Evolutionary conservation across 2,888 invertebrate species (phyloP).

Genomic region (Trachelus iudaicus): DNA sequence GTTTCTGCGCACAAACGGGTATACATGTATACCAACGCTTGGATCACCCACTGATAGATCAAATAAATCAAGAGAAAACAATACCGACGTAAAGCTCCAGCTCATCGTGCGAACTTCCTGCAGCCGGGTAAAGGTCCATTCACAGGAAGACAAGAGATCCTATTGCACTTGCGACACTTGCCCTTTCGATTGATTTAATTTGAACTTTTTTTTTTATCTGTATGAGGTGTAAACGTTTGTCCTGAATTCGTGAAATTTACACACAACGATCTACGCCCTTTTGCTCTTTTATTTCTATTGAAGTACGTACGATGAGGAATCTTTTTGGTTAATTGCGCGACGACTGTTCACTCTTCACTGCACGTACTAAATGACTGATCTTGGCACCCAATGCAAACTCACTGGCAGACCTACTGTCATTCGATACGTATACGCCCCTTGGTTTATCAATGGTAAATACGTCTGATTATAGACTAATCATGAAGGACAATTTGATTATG

Average conservation of each 20-base stretch:
- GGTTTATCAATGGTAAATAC: conserved; percentile 29
- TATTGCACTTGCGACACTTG: neutral
- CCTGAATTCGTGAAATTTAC: neutral
- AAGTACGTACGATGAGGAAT: neutral
- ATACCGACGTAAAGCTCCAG: conserved; percentile 1
- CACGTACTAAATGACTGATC: neutral
- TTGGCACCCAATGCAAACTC: neutral
- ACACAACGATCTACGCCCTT: neutral
- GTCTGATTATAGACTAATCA: neutral
- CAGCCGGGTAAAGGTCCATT: neutral
- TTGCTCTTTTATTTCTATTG: neutral
- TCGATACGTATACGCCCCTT: conserved; percentile 39
- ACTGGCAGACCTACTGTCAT: conserved; percentile 10
- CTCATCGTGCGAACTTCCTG: neutral
- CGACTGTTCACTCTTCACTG: neutral
- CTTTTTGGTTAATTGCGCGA: neutral
- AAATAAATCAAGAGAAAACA: conserved; percentile 6
- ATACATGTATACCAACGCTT: neutral
- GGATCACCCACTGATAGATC: neutral
- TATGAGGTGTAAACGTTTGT: neutral
- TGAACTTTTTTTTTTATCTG: neutral
- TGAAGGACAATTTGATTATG: neutral
- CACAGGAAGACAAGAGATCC: neutral
- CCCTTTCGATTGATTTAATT: neutral
- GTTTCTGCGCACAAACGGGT: neutral